Evolutionary conservation across 2,888 invertebrate species (phyloP).

Genomic region (Cylloceria caligata): DNA sequence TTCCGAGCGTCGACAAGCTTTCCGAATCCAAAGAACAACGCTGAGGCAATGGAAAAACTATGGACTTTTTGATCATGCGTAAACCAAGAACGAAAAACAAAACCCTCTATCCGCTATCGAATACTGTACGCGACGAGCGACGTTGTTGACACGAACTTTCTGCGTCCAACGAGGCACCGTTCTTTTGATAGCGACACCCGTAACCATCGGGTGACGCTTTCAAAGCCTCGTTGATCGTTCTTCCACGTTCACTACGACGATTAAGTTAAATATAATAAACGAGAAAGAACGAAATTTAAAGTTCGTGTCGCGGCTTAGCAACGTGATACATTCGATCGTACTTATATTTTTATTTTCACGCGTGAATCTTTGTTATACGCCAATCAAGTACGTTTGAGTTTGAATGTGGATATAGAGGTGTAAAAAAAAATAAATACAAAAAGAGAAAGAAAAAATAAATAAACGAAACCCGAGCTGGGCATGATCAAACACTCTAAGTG

Average conservation of each 20-base stretch:
- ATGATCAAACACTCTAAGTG: constrained; percentile 85
- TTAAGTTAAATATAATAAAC: not conserved
- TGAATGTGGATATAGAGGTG: constrained; percentile 64
- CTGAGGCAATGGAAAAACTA: constrained; percentile 85
- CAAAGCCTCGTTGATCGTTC: constrained; percentile 27
- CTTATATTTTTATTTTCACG: constrained; percentile 72
- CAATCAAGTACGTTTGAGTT: constrained; percentile 62
- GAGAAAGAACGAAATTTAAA: constrained; percentile 36
- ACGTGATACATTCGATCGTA: constrained; percentile 77
- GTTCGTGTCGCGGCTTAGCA: constrained; percentile 51
- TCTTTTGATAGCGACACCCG: constrained; percentile 30
- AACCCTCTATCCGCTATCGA: constrained; percentile 69
- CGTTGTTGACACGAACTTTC: constrained; percentile 53
- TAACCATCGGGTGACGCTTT: constrained; percentile 14
- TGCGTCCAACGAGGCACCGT: not conserved
- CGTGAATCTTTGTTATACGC: constrained; percentile 50
- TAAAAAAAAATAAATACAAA: constrained; percentile 54
- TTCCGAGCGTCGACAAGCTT: constrained; percentile 77
- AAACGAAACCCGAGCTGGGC: constrained; percentile 79
- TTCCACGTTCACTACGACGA: constrained; percentile 14
- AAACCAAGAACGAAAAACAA: constrained; percentile 55
- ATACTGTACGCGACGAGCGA: constrained; percentile 55
- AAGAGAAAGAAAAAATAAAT: constrained; percentile 37
- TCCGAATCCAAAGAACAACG: constrained; percentile 82
- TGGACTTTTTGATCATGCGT: constrained; percentile 85